Evolutionary conservation across 2,888 invertebrate species (phyloP), one percentile per base, ranked within the genome.

Genomic region (Apamea epomidion): DNA sequence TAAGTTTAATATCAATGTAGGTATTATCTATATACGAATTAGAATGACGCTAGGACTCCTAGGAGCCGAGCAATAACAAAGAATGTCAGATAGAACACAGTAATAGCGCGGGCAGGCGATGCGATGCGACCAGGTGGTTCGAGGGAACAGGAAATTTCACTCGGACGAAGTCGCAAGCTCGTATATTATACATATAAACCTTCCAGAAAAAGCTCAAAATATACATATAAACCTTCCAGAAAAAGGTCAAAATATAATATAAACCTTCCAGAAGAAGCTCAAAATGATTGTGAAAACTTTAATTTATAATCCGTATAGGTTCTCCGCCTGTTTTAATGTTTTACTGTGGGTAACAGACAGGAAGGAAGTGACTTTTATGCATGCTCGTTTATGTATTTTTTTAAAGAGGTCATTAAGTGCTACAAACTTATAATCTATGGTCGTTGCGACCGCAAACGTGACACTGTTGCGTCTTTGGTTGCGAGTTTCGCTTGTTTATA

Each of bases 331-430:
- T 69, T 69, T 82, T 48, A 75, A 71, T 71, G 75, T 86, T 85
- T 73, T 45, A 16, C 6, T n/a, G 10, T 71, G 32, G 18, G n/a
- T 72, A 72, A 58, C 37, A 58, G 16, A 12, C 37, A 32, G 65
- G 74, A 83, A 83, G 86, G 76, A 76, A 76, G 32, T 45, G 62
- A 58, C 70, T 60, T 71, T 71, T 79, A 74, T 71, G 45, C 85
- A 58, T 8, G 1, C 70, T 37, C n/a, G 14, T 42, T 83, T 64
- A 12, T 78, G 5, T 25, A 32, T 60, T 60, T 78, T 73, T 48
- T 45, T 45, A 67, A 73, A 64, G 42, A 29, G 32, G 51, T 42
- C 32, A 60, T 3, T 32, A 32, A 16, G 37, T 76, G 21, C 21
- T n/a, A 7, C 18, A 37, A 5, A 51, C 32, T 48, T 48, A 29